phyloP scores from a whole-genome alignment of 2,797 vertebrate genomes.

The Crax fasciolata region DNA sequence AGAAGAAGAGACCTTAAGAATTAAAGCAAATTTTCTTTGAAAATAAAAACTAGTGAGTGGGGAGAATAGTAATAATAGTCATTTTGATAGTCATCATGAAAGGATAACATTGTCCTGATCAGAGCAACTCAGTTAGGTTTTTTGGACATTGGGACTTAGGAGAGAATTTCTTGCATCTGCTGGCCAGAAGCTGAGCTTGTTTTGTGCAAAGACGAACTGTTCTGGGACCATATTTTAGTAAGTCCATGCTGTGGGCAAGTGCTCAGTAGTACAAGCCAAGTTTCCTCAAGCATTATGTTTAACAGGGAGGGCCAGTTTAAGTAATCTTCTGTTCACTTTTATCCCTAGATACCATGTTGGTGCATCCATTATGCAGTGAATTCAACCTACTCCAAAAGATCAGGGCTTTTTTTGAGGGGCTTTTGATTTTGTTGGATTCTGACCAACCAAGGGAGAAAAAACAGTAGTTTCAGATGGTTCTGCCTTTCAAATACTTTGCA shows the following conservation, averaged over 20 bases:
- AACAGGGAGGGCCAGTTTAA: background rate
- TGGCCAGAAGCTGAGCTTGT: background rate
- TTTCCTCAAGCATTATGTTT: background rate
- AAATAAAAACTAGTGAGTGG: constrained; percentile 28
- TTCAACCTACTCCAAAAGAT: background rate
- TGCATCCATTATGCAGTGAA: background rate
- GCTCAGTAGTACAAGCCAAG: background rate
- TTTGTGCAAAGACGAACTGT: background rate
- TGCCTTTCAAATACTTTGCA: background rate
- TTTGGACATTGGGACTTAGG: background rate
- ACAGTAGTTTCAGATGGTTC: background rate
- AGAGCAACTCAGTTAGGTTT: background rate
- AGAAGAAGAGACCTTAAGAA: constrained; percentile 46
- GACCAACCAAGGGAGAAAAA: background rate
- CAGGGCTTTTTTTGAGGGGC: background rate
- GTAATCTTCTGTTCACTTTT: background rate
- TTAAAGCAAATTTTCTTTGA: constrained; percentile 52
- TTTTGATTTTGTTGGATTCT: background rate
- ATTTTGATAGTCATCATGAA: constrained; percentile 59
- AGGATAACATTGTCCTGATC: constrained; percentile 28
- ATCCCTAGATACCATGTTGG: background rate
- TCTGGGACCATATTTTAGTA: background rate
- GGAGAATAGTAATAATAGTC: constrained; percentile 5
- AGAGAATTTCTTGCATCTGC: constrained; percentile 7
- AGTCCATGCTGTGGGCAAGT: background rate